phyloP scores from a whole-genome alignment of 2,113 vertebrate species.

The Nannospalax galili region DNA sequence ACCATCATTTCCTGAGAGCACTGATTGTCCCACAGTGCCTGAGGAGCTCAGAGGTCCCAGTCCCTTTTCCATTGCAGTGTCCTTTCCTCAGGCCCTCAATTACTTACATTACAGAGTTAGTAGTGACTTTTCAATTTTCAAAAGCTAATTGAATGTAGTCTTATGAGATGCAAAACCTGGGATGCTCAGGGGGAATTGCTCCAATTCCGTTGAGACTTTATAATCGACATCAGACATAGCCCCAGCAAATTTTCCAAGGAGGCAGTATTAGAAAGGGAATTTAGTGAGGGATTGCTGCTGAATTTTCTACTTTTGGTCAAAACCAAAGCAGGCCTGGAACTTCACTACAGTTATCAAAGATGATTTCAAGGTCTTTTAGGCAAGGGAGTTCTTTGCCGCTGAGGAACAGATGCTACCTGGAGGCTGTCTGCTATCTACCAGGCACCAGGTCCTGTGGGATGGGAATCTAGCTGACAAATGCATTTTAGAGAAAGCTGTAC shows the following conservation, averaged over 20 bases:
- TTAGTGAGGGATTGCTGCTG: not conserved
- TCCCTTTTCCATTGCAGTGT: not conserved
- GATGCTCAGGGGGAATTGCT: not conserved
- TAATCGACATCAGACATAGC: not conserved
- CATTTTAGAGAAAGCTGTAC: not conserved
- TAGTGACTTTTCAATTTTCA: slow-evolving; percentile 62
- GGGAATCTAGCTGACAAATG: not conserved
- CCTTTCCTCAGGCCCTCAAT: slow-evolving; percentile 37
- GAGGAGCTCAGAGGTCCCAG: not conserved
- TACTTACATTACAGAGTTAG: slow-evolving; percentile 65
- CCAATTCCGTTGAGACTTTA: not conserved
- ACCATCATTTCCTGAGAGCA: not conserved
- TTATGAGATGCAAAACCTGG: not conserved
- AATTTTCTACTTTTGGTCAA: not conserved
- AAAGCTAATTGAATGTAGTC: slow-evolving; percentile 55
- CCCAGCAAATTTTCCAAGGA: not conserved
- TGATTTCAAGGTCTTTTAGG: not conserved
- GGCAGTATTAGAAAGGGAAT: not conserved
- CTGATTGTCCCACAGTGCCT: not conserved
- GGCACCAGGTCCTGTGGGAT: not conserved
- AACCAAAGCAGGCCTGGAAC: not conserved
- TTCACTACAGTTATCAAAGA: not conserved
- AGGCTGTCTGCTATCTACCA: too few species aligned
- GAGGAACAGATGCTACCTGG: not conserved
- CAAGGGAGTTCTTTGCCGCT: not conserved